A percentile compares a stretch with the other conserved stretches of the same genome.
phyloP scores from a whole-genome alignment of 2,113 vertebrate genomes.

The Desmodus rotundus region DNA sequence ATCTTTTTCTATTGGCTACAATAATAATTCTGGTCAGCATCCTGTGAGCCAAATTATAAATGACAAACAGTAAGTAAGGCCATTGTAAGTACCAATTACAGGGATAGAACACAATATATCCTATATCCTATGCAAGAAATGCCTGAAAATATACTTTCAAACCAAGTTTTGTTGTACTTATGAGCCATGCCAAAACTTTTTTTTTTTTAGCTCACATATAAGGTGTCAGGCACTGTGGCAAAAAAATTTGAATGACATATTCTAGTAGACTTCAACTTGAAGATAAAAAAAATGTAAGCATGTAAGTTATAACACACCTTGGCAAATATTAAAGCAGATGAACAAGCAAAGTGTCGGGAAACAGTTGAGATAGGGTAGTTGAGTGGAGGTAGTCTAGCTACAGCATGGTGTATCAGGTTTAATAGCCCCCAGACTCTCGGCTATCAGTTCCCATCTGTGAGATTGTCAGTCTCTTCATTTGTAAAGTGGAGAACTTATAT shows the following conservation, averaged over 20 bases:
- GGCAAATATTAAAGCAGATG: not conserved
- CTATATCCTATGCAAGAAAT: not conserved
- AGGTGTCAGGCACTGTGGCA: not conserved
- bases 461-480: not conserved
- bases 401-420: accelerated
- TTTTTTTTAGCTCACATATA: not conserved
- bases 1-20: not conserved
- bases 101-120: not conserved
- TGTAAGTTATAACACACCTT: not conserved
- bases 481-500: not conserved
- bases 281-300: not conserved
- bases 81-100: not conserved
- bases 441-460: not conserved
- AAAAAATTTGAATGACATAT: not conserved
- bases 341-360: not conserved
- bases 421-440: not conserved
- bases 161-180: not conserved
- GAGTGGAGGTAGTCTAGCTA: not conserved
- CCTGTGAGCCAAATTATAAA: slow-evolving; percentile 12
- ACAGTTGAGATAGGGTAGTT: not conserved
- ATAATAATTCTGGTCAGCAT: not conserved
- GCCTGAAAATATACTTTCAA: not conserved
- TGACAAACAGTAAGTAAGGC: not conserved
- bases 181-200: not conserved
- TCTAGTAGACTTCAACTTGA: not conserved